These are phyloP conservation scores for Acanthoscelides obtectus DNA, from an alignment of 2,888 invertebrate genomes.

Conservation along the genomic window DNA sequence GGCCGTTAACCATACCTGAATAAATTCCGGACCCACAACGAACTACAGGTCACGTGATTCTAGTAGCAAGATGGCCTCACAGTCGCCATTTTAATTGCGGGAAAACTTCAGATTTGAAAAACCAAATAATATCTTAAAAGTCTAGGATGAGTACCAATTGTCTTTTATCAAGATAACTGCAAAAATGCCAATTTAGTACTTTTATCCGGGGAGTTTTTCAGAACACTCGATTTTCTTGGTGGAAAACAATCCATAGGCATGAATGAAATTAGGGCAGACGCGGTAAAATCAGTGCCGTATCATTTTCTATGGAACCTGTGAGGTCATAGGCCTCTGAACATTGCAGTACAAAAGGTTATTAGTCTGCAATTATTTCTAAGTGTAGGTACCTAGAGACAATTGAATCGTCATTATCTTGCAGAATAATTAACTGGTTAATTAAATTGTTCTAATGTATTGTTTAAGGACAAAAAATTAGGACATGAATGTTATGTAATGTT, in stretches of 20 bases:
- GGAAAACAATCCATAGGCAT: not conserved
- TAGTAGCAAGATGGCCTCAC: slow-evolving; percentile 28
- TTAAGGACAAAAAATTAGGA: no score
- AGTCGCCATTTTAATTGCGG: slow-evolving; percentile 10
- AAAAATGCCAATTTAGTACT: not conserved
- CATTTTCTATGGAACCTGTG: not conserved
- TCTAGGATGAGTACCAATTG: not conserved
- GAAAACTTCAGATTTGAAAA: not conserved
- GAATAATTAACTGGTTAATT: no score
- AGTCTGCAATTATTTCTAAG: not conserved
- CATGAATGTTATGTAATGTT: no score
- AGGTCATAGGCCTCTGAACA: not conserved
- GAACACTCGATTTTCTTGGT: no score
- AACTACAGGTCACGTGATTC: slow-evolving; percentile 45
- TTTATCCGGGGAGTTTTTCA: no score
- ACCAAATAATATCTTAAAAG: not conserved
- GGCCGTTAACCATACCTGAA: slow-evolving; percentile 45
- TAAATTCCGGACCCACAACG: slow-evolving; percentile 41
- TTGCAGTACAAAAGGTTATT: not conserved
- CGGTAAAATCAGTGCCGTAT: not conserved
- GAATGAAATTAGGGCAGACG: not conserved
- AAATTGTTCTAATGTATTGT: no score
- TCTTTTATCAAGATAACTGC: not conserved
- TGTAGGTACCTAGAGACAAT: not conserved
- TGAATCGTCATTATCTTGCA: not conserved